A percentile compares a stretch with the other conserved stretches of the same genome.
Evolutionary conservation across 1,140 invertebrate genomes (phyloP).

Genomic region (Lycorma delicatula): DNA sequence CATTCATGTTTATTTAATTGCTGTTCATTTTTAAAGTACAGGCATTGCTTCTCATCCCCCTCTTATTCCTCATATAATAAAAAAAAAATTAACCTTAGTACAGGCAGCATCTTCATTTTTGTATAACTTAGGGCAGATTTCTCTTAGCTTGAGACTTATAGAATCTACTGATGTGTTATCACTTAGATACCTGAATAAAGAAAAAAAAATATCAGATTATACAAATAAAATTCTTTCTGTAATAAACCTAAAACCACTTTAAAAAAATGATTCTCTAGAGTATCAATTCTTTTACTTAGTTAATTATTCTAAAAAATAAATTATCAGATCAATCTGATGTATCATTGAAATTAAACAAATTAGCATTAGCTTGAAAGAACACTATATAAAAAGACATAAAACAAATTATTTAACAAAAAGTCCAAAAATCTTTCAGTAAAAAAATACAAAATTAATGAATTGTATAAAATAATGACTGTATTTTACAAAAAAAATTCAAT

Average conservation of each 20-base stretch:
- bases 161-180: conserved; percentile 92
- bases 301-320: too few relatives aligned
- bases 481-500: too few relatives aligned
- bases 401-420: too few relatives aligned
- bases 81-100: conserved; percentile 58
- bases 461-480: too few relatives aligned
- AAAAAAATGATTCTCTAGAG: background rate
- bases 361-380: too few relatives aligned
- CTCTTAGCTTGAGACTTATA: conserved; percentile 77
- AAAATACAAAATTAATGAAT: too few relatives aligned
- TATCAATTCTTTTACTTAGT: background rate
- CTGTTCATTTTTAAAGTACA: too few relatives aligned
- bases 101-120: conserved; percentile 91
- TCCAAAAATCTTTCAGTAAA: too few relatives aligned
- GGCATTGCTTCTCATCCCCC: background rate
- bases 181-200: conserved; percentile 62
- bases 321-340: too few relatives aligned
- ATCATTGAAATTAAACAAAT: too few relatives aligned
- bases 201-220: conserved; percentile 17
- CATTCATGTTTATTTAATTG: too few relatives aligned
- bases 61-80: background rate
- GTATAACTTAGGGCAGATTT: conserved; percentile 89
- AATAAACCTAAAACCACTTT: background rate
- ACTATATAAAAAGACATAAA: too few relatives aligned
- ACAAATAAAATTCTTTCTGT: background rate